These are phyloP conservation scores for Agelas oroides DNA, from an alignment of 37 sponge, comb jelly and placozoan genomes.

Conservation along the genomic window DNA sequence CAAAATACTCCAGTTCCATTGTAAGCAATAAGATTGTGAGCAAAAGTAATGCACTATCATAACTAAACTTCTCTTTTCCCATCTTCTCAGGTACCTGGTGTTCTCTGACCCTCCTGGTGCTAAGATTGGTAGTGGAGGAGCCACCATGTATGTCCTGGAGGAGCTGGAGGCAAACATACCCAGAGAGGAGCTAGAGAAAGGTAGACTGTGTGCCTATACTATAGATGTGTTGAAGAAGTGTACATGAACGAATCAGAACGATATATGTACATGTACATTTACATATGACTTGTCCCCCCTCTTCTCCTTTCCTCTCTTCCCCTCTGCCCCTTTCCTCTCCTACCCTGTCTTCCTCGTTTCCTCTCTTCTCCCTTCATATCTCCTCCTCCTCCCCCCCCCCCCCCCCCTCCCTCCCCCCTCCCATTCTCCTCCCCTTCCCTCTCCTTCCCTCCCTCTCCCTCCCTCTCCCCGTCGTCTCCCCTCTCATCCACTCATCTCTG, in stretches of 20 bases:
- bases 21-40: too few species aligned
- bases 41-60: too few species aligned
- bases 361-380: neutral
- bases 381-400: neutral
- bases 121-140: constrained; percentile 86
- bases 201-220: constrained; percentile 1
- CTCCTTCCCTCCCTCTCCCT: neutral
- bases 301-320: neutral
- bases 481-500: neutral
- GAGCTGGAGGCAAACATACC: constrained; percentile 28
- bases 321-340: neutral
- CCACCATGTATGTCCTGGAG: constrained; percentile 70
- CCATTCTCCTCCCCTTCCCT: too few species aligned
- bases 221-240: neutral
- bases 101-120: constrained; percentile 75
- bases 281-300: neutral
- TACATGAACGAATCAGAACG: constrained; percentile 5
- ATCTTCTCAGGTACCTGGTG: constrained; percentile 67
- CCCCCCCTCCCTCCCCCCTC: neutral
- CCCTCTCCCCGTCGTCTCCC: too few species aligned
- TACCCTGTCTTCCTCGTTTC: too few species aligned
- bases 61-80: too few species aligned
- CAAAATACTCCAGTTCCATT: too few species aligned
- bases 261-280: neutral
- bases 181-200: constrained; percentile 39